Percentiles rank a stretch among this genome's conserved stretches.
phyloP scores from a whole-genome alignment of 2,888 invertebrate species.

The Harmothoe impar region DNA sequence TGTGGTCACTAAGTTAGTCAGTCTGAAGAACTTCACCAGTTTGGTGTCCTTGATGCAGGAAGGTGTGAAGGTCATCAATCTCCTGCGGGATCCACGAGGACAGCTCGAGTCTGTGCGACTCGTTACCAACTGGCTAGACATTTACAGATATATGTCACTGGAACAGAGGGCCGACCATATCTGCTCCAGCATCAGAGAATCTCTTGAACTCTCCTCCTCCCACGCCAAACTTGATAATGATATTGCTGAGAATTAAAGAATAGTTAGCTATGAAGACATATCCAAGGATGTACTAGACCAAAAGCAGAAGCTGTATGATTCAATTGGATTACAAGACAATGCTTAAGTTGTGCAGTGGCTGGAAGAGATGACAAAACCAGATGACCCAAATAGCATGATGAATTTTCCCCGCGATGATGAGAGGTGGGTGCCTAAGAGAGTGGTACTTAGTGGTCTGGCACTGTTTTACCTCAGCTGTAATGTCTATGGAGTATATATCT shows the following conservation, averaged over 20 bases:
- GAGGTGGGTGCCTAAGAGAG: too few species aligned
- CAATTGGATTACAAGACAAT: too few species aligned
- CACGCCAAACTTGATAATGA: neutral
- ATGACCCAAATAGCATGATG: too few species aligned
- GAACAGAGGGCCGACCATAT: neutral
- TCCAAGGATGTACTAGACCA: neutral
- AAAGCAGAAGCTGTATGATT: too few species aligned
- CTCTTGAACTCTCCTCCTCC: neutral
- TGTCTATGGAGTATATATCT: too few species aligned
- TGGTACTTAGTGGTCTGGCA: too few species aligned
- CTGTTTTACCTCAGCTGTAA: too few species aligned
- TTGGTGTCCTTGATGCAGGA: constrained; percentile 1
- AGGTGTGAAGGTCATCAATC: neutral
- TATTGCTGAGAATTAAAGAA: neutral
- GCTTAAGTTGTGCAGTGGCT: too few species aligned
- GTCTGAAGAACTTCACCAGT: neutral
- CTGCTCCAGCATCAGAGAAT: neutral
- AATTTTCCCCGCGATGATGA: too few species aligned
- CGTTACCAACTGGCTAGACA: neutral
- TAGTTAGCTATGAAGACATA: neutral
- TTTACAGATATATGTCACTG: neutral
- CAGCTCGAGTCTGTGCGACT: neutral
- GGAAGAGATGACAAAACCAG: too few species aligned
- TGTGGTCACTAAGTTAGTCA: neutral
- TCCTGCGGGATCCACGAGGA: neutral